phyloP scores from a whole-genome alignment of 2,113 vertebrate species.

The Podarcis raffonei region DNA sequence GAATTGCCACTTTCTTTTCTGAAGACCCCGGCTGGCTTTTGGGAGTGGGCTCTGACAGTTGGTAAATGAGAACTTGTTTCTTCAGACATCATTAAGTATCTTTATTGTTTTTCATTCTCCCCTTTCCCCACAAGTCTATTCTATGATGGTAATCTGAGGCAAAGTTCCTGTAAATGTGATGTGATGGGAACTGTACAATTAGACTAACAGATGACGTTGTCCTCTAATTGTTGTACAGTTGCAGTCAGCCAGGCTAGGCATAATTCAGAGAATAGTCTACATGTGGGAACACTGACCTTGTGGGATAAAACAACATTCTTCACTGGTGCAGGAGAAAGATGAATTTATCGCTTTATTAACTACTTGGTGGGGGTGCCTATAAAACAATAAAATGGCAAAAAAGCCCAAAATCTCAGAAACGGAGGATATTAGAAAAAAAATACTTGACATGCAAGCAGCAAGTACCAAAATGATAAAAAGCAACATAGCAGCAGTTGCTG shows the following conservation, averaged over 20 bases:
- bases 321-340: background rate
- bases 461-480: background rate
- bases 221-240: constrained; percentile 7
- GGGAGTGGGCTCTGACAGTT: background rate
- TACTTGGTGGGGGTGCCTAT: background rate
- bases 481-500: background rate
- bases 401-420: background rate
- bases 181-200: constrained; percentile 7
- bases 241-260: background rate
- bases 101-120: constrained; percentile 44
- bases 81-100: constrained; percentile 8
- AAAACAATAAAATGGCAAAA: constrained; percentile 21
- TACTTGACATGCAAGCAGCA: background rate
- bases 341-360: background rate
- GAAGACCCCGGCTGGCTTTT: background rate
- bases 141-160: constrained; percentile 17
- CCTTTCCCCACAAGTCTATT: background rate
- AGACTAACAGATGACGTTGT: background rate
- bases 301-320: constrained; percentile 5
- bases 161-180: constrained; percentile 30
- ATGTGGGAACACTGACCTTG: background rate
- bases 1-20: background rate
- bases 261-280: background rate
- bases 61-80: constrained; percentile 55
- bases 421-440: background rate